These are phyloP conservation scores for Agonum fuliginosum DNA, from an alignment of 2,888 invertebrate genomes.

Conservation along the genomic window DNA sequence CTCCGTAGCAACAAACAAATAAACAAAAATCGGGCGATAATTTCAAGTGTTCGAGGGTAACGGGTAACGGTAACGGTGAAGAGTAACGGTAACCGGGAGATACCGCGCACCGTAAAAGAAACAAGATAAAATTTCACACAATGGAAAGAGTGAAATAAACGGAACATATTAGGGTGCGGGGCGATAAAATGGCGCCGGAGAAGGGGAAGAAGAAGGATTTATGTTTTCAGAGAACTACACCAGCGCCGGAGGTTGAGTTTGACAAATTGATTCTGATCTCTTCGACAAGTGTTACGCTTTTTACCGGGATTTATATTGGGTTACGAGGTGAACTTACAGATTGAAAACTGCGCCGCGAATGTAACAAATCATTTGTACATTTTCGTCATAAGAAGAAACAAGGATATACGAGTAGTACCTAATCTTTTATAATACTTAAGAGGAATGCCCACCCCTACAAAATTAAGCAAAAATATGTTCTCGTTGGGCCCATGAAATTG, in stretches of 20 bases:
- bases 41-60: conserved; percentile 36
- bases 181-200: conserved; percentile 16
- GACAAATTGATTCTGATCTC: conserved; percentile 22
- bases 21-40: conserved; percentile 47
- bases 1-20: conserved; percentile 3
- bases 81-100: conserved; percentile 35
- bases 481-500: too few species aligned
- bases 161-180: conserved; percentile 20
- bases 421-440: too few species aligned
- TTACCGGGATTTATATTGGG: not conserved
- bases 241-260: conserved; percentile 5
- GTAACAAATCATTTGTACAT: too few species aligned
- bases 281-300: conserved; percentile 13
- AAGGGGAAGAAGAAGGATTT: conserved; percentile 13
- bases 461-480: too few species aligned
- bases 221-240: not conserved
- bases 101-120: conserved; percentile 25
- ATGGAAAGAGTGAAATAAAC: conserved; percentile 39
- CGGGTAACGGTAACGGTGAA: conserved; percentile 6
- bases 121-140: conserved; percentile 47
- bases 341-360: not conserved
- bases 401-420: too few species aligned
- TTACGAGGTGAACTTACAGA: not conserved
- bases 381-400: too few species aligned
- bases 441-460: too few species aligned